Conservation (phyloP, 2,888 invertebrate species). For the Sympetrum striolatum region DNA sequence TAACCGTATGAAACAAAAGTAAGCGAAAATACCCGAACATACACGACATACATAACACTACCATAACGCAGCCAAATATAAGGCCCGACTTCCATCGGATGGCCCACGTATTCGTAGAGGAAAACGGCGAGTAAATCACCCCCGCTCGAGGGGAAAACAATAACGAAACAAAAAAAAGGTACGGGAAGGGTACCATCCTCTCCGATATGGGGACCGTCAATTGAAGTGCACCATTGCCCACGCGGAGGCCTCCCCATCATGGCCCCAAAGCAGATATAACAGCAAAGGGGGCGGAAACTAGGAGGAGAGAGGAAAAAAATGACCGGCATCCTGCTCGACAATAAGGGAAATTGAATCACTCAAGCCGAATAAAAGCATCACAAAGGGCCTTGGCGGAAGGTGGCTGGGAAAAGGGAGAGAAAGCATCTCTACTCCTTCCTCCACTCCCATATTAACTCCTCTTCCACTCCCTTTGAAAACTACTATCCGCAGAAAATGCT, state of each 20-base stretch:
- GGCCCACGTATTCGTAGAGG: no score
- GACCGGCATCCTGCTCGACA: conserved; percentile 23
- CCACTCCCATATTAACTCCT: not conserved
- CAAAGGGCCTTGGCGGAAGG: conserved; percentile 29
- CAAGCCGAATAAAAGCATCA: conserved; percentile 30
- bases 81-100: no score
- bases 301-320: not conserved
- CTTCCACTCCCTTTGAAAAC: not conserved
- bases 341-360: conserved; percentile 39
- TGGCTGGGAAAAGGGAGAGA: not conserved
- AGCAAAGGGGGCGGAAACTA: not conserved
- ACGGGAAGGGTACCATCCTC: not conserved
- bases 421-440: not conserved
- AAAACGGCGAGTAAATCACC: no score
- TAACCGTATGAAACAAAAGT: no score
- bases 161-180: no score
- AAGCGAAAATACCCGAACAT: no score
- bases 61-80: no score
- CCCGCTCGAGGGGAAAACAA: no score
- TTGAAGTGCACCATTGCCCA: not conserved
- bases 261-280: not conserved
- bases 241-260: not conserved
- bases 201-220: not conserved
- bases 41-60: no score
- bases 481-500: not conserved